Base-by-base conservation (phyloP, 2,797 vertebrate genomes). In the Lerista edwardsae region DNA sequence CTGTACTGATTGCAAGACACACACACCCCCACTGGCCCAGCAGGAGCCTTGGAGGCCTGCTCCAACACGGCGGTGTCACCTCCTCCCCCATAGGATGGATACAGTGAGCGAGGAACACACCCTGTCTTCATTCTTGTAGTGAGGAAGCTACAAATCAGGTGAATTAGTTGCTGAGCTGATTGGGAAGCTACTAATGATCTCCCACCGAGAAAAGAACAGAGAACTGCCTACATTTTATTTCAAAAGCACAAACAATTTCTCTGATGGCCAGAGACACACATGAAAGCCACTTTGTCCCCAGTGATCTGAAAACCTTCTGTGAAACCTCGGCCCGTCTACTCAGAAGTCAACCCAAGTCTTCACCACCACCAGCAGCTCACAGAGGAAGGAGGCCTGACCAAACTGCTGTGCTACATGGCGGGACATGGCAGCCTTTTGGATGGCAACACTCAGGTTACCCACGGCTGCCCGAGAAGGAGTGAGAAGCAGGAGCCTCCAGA, bases 221-320 rank as follows among this genome's bases (percentile, higher is more conserved):
- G 84, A 57, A 74, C 57, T 67, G 71, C 77, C 77, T 80, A 67
- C 79, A 80, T 57, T 65, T 74, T 79, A 62, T 80, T 67, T 80
- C 36, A 71, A 80, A 84, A 79, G 69, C 84, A 85, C 72, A 61
- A 79, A 80, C 74, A 67, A 79, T 85, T 79, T 75, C 36, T 79
- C 51, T 80, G 61, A n/a, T 67, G 74, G 72, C 80, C 67, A 75
- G 62, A 78, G 65, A 65, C 27, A 1, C 14, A 31, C 61, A 65
- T 34, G 55, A 75, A 74, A 67, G 77, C 65, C 69, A 31, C 69
- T 85, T 75, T 57, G 3, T 10, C n/a, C 69, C 19, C 34, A 67
- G 62, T 44, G 84, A 79, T 80, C 51, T 75, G 55, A 36, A 23
- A 55, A 19, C 19, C 34, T 57, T 65, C 55, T 31, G 51, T 8